These are phyloP conservation scores for Illadopsis cleaveri DNA, from an alignment of 2,113 vertebrate genomes.

Conservation along the genomic window DNA sequence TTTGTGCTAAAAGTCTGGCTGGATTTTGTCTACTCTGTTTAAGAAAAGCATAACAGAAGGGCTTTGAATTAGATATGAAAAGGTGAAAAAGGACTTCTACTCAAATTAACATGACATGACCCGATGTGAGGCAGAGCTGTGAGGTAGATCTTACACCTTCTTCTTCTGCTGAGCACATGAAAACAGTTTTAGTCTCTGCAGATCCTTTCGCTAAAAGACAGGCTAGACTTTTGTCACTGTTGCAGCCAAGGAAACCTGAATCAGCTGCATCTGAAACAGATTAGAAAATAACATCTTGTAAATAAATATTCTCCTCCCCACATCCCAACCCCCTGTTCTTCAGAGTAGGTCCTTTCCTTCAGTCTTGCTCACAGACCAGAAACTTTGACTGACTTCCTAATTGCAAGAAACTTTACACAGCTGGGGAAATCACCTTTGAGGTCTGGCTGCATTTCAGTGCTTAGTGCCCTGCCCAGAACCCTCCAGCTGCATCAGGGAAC, in stretches of 20 bases:
- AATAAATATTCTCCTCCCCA: neutral
- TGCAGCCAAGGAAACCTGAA: neutral
- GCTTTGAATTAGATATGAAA: neutral
- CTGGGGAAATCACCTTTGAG: neutral
- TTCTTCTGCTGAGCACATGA: neutral
- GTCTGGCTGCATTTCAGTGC: neutral
- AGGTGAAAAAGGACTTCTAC: neutral
- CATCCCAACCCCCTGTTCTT: neutral
- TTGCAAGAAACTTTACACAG: neutral
- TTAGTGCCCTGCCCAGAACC: neutral
- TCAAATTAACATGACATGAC: accelerated
- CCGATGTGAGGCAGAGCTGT: accelerated
- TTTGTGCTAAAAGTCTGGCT: neutral
- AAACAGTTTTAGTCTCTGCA: neutral
- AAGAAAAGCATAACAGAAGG: neutral
- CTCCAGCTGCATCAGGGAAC: neutral
- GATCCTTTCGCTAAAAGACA: neutral
- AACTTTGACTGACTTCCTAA: neutral
- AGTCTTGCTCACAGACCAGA: neutral
- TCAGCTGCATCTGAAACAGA: neutral
- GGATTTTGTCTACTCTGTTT: neutral
- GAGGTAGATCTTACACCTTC: neutral
- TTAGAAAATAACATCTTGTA: neutral
- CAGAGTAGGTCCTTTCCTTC: neutral
- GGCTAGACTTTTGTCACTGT: neutral